A percentile compares a stretch with the other conserved stretches of the same genome.
Conservation (phyloP, 2,797 vertebrate species). For the Falco naumanni region DNA sequence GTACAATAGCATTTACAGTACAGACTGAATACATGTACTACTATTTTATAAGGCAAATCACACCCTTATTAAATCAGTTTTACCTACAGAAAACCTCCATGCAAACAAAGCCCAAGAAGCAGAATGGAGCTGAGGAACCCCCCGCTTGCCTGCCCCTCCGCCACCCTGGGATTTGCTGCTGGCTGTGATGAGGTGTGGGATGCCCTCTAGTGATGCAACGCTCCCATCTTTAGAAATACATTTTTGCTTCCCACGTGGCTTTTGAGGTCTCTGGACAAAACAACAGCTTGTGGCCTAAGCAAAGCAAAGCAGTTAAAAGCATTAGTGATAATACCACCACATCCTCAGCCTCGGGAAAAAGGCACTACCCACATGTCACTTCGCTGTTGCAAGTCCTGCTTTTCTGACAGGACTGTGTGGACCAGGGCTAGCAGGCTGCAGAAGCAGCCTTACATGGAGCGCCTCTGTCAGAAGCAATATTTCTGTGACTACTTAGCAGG, state of each 20-base stretch:
- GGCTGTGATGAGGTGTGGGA: not conserved
- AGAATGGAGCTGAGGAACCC: not conserved
- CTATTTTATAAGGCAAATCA: not conserved
- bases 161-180: not conserved
- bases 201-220: slow-evolving; percentile 19
- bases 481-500: not conserved
- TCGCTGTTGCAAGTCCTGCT: not conserved
- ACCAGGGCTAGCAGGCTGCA: not conserved
- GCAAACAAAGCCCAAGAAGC: not conserved
- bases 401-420: fast-evolving
- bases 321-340: not conserved
- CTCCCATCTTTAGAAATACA: not conserved
- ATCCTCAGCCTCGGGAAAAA: not conserved
- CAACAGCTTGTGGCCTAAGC: not conserved
- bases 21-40: not conserved
- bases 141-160: not conserved
- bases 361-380: not conserved
- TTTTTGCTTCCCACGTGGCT: not conserved
- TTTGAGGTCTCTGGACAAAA: not conserved
- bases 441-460: not conserved
- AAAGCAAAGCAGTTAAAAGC: not conserved
- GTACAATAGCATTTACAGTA: not conserved
- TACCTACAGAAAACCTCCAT: not conserved
- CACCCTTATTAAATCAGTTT: not conserved
- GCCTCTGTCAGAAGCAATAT: not conserved